phyloP scores from a whole-genome alignment of 2,888 invertebrate genomes.

The Pheosia gnoma region DNA sequence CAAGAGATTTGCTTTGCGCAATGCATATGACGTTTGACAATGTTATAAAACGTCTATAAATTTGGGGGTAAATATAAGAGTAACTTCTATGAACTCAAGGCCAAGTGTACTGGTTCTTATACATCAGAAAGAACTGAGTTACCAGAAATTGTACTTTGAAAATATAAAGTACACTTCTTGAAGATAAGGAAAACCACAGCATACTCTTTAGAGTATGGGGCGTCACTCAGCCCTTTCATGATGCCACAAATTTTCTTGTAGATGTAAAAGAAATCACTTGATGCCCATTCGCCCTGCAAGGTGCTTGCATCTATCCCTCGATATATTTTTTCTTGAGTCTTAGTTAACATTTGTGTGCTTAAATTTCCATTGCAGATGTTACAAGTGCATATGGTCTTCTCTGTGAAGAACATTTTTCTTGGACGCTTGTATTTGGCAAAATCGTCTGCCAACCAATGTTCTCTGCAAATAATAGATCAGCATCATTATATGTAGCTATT shows the following conservation, averaged over 20 bases:
- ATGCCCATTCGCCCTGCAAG: background rate
- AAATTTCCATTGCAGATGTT: background rate
- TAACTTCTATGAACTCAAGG: no score
- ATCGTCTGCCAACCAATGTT: background rate
- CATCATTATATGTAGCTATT: background rate
- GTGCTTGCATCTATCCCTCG: background rate
- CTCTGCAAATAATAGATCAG: background rate
- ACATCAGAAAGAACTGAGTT: constrained; percentile 10
- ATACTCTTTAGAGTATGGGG: background rate
- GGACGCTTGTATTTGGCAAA: background rate
- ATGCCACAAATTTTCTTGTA: background rate
- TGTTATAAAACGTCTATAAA: no score
- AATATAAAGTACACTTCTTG: background rate
- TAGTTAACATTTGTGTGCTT: background rate
- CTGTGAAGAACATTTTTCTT: background rate
- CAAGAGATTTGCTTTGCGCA: no score
- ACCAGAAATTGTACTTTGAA: background rate
- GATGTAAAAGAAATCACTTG: background rate
- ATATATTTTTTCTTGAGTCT: background rate
- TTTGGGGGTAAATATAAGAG: no score
- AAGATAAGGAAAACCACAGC: background rate
- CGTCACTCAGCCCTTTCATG: background rate
- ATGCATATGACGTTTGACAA: no score
- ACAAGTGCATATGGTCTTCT: background rate
- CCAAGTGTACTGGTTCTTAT: no score